Percentiles rank a stretch among this genome's conserved stretches.
These are phyloP conservation scores for Petrocephalus microphthalmus DNA, from an alignment of 2,113 vertebrate genomes.

Conservation along the genomic window DNA sequence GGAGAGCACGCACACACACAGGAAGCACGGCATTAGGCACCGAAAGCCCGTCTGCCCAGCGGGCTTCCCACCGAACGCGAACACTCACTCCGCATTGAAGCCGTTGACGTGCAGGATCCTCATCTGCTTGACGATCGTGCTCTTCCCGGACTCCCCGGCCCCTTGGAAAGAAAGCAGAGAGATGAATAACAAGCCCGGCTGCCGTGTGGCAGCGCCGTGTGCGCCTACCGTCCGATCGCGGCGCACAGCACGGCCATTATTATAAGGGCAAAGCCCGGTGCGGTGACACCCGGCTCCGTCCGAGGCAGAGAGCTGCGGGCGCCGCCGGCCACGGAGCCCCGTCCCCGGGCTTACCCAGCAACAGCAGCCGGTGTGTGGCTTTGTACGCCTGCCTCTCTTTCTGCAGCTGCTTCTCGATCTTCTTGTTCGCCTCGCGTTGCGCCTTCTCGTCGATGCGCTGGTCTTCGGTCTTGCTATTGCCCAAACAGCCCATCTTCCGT, in stretches of 20 bases:
- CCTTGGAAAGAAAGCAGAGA: slow-evolving; percentile 66
- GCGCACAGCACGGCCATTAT: slow-evolving; percentile 25
- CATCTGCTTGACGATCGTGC: slow-evolving; percentile 99
- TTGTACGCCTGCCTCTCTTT: slow-evolving; percentile 93
- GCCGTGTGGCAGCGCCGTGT: slow-evolving; percentile 7
- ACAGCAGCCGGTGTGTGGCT: slow-evolving; percentile 90
- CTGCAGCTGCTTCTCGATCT: slow-evolving; percentile 94
- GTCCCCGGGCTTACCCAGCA: slow-evolving; percentile 78
- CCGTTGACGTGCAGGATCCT: slow-evolving; percentile 97
- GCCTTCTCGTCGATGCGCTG: slow-evolving; percentile 97
- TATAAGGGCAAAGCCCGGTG: slow-evolving; percentile 45
- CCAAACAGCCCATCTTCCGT: slow-evolving; percentile 91
- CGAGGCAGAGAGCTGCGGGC: slow-evolving; percentile 39
- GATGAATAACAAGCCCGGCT: slow-evolving; percentile 24
- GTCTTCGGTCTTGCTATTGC: slow-evolving; percentile 97
- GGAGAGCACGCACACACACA: neutral
- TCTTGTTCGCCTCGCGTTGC: slow-evolving; percentile 95
- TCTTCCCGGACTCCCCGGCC: slow-evolving; percentile 98
- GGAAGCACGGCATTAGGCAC: neutral
- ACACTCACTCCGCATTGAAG: slow-evolving; percentile 97
- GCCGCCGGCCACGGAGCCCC: slow-evolving; percentile 27
- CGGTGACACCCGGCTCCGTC: slow-evolving; percentile 55
- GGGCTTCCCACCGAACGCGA: slow-evolving; percentile 15
- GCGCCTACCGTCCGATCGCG: neutral
- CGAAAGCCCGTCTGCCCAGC: too few relatives aligned